These are phyloP conservation scores for Entosphenus tridentatus DNA, from an alignment of 2,113 vertebrate genomes.

Conservation along the genomic window DNA sequence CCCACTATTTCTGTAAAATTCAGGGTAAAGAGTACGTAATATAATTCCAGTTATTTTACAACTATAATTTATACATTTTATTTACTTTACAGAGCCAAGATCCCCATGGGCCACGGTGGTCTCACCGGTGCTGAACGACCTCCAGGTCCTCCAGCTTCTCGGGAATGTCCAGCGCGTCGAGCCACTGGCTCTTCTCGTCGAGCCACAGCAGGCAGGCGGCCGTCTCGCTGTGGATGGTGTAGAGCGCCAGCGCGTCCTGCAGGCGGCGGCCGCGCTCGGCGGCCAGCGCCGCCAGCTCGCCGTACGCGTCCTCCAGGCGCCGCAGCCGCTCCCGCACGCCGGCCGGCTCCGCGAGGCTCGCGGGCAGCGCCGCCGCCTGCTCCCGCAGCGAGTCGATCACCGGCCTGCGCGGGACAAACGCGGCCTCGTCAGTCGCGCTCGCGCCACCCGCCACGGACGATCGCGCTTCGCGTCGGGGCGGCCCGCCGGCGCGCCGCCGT, in stretches of 20 bases:
- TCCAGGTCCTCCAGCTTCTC: slow-evolving; percentile 75
- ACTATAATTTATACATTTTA: too few relatives aligned
- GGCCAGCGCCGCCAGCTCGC: slow-evolving; percentile 35
- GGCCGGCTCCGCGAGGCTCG: slow-evolving; percentile 16
- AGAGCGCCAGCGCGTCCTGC: slow-evolving; percentile 44
- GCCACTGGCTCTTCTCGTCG: slow-evolving; percentile 76
- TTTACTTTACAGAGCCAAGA: too few relatives aligned
- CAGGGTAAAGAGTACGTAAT: too few relatives aligned
- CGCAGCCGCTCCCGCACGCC: slow-evolving; percentile 34
- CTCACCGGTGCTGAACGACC: slow-evolving; percentile 69
- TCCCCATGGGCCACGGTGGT: too few relatives aligned
- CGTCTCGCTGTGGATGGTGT: slow-evolving; percentile 72
- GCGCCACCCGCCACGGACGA: too few relatives aligned
- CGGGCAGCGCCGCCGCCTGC: slow-evolving; percentile 31
- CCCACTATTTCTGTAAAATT: too few relatives aligned
- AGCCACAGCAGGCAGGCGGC: slow-evolving; percentile 73
- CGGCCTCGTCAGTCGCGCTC: not conserved
- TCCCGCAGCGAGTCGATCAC: slow-evolving; percentile 47
- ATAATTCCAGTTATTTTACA: too few relatives aligned
- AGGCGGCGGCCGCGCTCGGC: slow-evolving; percentile 34
- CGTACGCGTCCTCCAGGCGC: slow-evolving; percentile 40
- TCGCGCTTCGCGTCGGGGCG: too few relatives aligned
- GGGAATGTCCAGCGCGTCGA: slow-evolving; percentile 47
- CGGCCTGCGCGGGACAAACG: slow-evolving; percentile 10
- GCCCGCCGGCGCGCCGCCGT: slow-evolving; percentile 12